Evolutionary conservation across 2,888 invertebrate genomes (phyloP).

Genomic region (Morpho deidamia): DNA sequence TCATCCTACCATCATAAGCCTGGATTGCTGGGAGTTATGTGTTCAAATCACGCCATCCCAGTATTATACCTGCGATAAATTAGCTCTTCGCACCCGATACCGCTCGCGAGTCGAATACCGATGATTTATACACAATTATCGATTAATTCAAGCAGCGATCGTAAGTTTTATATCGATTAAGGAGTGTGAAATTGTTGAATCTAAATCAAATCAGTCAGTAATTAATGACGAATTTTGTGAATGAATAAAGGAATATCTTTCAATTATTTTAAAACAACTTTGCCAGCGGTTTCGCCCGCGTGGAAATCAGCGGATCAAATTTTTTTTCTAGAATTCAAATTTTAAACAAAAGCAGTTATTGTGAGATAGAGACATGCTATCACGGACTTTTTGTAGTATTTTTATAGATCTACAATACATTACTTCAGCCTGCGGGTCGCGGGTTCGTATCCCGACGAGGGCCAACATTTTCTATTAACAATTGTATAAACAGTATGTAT

Average conservation of each 20-base stretch:
- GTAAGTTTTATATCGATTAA: constrained; percentile 72
- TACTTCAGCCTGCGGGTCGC: too few relatives aligned
- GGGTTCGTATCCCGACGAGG: too few relatives aligned
- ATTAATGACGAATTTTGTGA: not conserved
- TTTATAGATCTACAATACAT: too few relatives aligned
- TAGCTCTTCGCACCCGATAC: constrained; percentile 72
- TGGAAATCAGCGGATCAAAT: too few relatives aligned
- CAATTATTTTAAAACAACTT: too few relatives aligned
- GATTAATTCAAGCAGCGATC: constrained; percentile 78
- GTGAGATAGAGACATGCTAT: too few relatives aligned
- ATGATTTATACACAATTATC: constrained; percentile 78
- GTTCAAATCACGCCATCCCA: constrained; percentile 63
- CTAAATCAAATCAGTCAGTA: constrained; percentile 44
- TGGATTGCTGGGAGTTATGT: constrained; percentile 66
- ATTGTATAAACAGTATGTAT: too few relatives aligned
- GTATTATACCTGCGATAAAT: constrained; percentile 67
- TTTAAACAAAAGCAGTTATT: too few relatives aligned
- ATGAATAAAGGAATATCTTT: not conserved
- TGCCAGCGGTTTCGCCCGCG: too few relatives aligned
- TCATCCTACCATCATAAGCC: constrained; percentile 58
- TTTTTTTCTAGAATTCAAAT: too few relatives aligned
- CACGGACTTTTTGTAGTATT: too few relatives aligned
- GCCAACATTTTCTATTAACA: too few relatives aligned
- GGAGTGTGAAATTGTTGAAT: constrained; percentile 47
- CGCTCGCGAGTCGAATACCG: constrained; percentile 74